Evolutionary conservation across 2,797 vertebrate genomes (phyloP).

Genomic region (Iguana delicatissima): DNA sequence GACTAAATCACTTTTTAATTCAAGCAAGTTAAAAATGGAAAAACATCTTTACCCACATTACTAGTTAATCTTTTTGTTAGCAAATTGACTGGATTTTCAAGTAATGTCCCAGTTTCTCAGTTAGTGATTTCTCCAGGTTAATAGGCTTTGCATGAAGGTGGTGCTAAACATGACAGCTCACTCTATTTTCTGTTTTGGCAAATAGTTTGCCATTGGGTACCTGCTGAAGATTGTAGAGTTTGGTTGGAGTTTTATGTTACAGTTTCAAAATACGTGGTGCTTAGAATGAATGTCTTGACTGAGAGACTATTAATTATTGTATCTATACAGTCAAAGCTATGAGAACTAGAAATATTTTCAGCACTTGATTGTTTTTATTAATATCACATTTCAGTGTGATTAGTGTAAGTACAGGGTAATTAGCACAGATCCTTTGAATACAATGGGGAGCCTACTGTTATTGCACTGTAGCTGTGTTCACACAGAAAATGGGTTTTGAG

Average conservation of each 20-base stretch:
- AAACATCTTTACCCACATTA: no score
- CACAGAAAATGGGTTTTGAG: conserved; percentile 57
- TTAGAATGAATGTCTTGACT: background rate
- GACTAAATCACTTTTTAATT: no score
- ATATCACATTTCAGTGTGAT: conserved; percentile 50
- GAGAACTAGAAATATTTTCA: background rate
- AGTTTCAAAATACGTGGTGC: background rate
- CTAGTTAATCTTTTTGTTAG: no score
- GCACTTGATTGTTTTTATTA: conserved; percentile 18
- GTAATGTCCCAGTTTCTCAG: no score
- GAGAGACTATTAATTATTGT: background rate
- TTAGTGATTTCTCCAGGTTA: no score
- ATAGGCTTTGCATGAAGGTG: background rate
- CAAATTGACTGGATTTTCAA: no score
- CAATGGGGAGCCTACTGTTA: conserved; percentile 57
- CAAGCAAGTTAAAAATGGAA: no score
- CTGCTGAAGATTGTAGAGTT: background rate
- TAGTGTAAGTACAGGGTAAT: conserved; percentile 41
- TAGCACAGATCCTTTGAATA: conserved; percentile 50
- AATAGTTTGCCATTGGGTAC: background rate
- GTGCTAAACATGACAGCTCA: background rate
- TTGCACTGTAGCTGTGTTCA: conserved; percentile 53
- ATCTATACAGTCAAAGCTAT: background rate
- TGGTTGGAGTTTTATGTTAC: background rate
- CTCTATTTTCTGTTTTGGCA: background rate